Base-by-base conservation (phyloP, 2,888 invertebrate species). In the Trilocha varians region DNA sequence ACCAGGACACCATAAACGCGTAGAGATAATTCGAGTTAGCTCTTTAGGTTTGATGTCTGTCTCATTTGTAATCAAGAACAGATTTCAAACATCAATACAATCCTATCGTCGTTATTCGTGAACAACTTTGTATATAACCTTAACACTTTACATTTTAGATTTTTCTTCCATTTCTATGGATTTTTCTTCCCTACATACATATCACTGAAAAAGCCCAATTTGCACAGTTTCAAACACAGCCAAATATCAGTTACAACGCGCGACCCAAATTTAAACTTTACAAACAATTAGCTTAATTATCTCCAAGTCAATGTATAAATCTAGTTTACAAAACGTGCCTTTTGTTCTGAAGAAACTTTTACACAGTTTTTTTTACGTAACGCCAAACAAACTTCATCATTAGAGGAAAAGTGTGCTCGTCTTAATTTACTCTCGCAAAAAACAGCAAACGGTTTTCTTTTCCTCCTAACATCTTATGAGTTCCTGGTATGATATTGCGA, bases 201-300 rank as follows among this genome's bases (percentile, higher is more conserved):
- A n/a, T n/a, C n/a, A n/a, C n/a, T n/a, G n/a, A n/a, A 25, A 25
- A 13, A 34, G 16, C 34, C 17, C 13, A 9, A 13, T 34, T 33
- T 8, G 11, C 34, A 5, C 13, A 34, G 11, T 13, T 17, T n/a
- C n/a, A 13, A 39, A 39, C 16, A 39, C 33, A 16, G 39, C 15
- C 33, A 34, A 34, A 34, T 39, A 17, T 13, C 16, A n/a, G 14
- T 39, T 14, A 39, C 17, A 32, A 14, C 17, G 17, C 16, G 17
- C 15, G 25, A 11, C 5, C 25, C 15, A 38, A 34, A 39, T 39
- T 39, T 17, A 39, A 39, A 39, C 16, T 17, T 33, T n/a, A 2
- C 13, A 6, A 16, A 33, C 18, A 39, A 39, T 39, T 34, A 32
- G 13, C 39, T 39, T 39, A n/a, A 38, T 38, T 38, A 38, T 38